Base-by-base conservation (phyloP, 2,797 vertebrate species). In the Phataginus tetradactyla region DNA sequence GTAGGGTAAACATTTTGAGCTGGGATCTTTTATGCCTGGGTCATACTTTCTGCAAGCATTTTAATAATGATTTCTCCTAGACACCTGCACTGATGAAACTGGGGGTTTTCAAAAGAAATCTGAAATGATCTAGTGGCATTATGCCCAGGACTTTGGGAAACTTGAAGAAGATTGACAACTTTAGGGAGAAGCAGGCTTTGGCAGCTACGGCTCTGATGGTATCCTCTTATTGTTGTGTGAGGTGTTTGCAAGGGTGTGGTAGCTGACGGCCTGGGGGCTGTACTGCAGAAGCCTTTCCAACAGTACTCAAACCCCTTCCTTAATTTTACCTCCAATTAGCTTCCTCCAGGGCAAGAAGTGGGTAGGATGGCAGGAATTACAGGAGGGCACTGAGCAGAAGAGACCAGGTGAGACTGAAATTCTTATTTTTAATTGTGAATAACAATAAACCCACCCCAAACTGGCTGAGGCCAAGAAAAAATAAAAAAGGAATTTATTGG, bases 61-160 rank as follows among this genome's bases (percentile, higher is more conserved):
- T 93, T 77, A 37, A 39, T 78, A 66, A 25, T 42, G 25, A 15
- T 21, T 87, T 51, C 72, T 69, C 23, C 80, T 74, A 71, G 86
- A 79, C 23, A 17, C 10, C 93, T 49, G 34, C 20, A 53, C 15
- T 53, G 72, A 72, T 86, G 51, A 86, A 51, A 72, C 39, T 18
- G 57, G 75, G 79, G 80, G 57, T 85, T 95, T 66, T 84, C 45
- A 57, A 63, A 79, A 94, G 61, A 68, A 78, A 66, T 57, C 32
- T 39, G 55, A 80, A 90, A 74, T 77, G 39, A 86, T 72, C 69
- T 63, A 9, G 27, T 88, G 83, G 91, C 90, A 42, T 57, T 1
- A 6, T 11, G 57, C 77, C 78, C 86, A 18, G 79, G 86, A 91
- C 66, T 78, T 95, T 53, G 78, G 66, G 63, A 68, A 95, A 69